phyloP scores from a whole-genome alignment of 2,888 invertebrate species.

The Plebejus anna region DNA sequence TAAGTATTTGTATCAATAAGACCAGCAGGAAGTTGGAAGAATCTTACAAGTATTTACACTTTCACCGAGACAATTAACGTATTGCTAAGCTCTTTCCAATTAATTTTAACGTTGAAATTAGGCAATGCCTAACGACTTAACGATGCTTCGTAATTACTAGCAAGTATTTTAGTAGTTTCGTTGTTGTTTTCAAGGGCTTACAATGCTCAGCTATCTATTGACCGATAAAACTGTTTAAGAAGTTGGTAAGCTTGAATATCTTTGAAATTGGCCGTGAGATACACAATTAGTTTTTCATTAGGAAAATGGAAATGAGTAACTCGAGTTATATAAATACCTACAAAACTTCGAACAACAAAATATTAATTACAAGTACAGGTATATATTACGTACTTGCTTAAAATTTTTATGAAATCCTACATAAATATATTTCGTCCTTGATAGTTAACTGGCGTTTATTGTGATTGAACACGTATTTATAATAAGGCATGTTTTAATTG shows the following conservation, averaged over 20 bases:
- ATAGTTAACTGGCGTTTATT: slow-evolving; percentile 17
- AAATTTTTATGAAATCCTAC: slow-evolving; percentile 20
- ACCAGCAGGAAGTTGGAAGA: not conserved
- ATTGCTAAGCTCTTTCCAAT: slow-evolving; percentile 5
- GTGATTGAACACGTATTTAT: slow-evolving; percentile 33
- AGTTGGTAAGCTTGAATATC: not conserved
- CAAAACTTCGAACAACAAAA: not conserved
- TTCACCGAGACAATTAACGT: not conserved
- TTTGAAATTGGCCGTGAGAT: not conserved
- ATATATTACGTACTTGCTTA: not conserved
- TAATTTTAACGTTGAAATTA: slow-evolving; percentile 14
- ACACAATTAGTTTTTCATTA: not conserved
- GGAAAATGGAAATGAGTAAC: not conserved
- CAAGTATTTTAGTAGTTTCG: not conserved
- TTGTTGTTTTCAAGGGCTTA: not conserved
- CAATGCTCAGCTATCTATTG: not conserved
- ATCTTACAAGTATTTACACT: slow-evolving; percentile 9
- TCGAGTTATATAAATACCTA: not conserved
- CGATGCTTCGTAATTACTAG: not conserved
- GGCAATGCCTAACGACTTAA: slow-evolving; percentile 8
- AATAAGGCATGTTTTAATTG: slow-evolving; percentile 31
- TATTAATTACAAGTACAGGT: not conserved
- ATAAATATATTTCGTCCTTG: slow-evolving; percentile 23
- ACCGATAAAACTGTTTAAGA: not conserved
- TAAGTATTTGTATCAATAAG: slow-evolving; percentile 11